Percentiles rank a stretch among this genome's conserved stretches.
These are phyloP conservation scores for Phaethornis superciliosus DNA, from an alignment of 2,113 vertebrate species.

Conservation along the genomic window DNA sequence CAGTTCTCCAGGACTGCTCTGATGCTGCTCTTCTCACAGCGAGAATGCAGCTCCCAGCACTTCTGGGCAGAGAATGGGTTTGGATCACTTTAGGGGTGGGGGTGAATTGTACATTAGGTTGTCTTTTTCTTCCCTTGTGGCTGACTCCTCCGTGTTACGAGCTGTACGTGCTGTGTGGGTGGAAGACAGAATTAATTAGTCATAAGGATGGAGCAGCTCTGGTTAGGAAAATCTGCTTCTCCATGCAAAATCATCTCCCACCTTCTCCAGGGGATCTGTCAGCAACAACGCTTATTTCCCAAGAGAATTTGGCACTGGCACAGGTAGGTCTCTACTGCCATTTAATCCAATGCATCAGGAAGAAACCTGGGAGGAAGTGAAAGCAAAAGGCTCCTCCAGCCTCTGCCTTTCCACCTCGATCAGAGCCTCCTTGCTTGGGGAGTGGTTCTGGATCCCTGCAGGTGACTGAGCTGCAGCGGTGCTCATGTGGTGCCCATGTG, in stretches of 20 bases:
- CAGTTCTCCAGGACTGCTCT: neutral
- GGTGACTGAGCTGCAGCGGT: accelerated
- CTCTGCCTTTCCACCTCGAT: neutral
- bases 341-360: neutral
- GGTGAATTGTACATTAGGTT: neutral
- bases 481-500: neutral
- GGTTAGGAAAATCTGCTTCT: conserved; percentile 49
- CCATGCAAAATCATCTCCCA: conserved; percentile 41
- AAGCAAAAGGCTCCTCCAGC: neutral
- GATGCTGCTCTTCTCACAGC: neutral
- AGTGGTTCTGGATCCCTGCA: accelerated
- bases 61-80: neutral
- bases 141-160: conserved; percentile 15
- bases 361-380: neutral
- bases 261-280: conserved; percentile 19
- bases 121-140: neutral
- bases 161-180: conserved; percentile 53
- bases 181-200: conserved; percentile 60
- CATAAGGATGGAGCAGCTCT: conserved; percentile 3
- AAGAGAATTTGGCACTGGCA: neutral
- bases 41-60: neutral
- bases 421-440: accelerated
- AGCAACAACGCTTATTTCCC: conserved; percentile 10
- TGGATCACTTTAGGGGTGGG: neutral
- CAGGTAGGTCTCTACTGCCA: neutral